These are phyloP conservation scores for Hesperia comma DNA, from an alignment of 2,888 invertebrate genomes.

Conservation along the genomic window DNA sequence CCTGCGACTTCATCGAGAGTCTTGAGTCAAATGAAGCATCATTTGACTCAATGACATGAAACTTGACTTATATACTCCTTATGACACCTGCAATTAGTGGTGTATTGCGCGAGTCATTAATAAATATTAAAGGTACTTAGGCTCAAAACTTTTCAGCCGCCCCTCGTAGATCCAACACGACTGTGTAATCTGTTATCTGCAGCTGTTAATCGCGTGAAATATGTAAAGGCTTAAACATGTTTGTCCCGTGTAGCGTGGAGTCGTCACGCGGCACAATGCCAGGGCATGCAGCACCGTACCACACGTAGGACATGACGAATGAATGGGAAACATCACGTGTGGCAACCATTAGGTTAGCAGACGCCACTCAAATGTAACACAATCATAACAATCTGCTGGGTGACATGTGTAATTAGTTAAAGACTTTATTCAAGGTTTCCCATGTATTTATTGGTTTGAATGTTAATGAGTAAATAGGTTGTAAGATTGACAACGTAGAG, in stretches of 20 bases:
- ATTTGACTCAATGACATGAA: no score
- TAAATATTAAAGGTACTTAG: no score
- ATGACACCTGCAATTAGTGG: no score
- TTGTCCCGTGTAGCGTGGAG: slow-evolving; percentile 51
- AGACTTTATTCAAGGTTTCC: slow-evolving; percentile 24
- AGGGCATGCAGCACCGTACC: slow-evolving; percentile 61
- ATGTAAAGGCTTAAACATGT: slow-evolving; percentile 34
- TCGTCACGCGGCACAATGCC: slow-evolving; percentile 78
- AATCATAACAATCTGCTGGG: slow-evolving; percentile 23
- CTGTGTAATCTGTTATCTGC: slow-evolving; percentile 13
- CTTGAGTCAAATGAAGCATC: no score
- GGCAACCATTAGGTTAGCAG: slow-evolving; percentile 41
- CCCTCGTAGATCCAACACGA: slow-evolving; percentile 22
- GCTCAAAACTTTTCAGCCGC: no score
- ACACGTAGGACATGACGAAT: slow-evolving; percentile 73
- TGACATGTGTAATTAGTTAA: slow-evolving; percentile 18
- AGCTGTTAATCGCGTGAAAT: slow-evolving; percentile 34
- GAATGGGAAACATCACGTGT: slow-evolving; percentile 74
- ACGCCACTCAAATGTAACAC: slow-evolving; percentile 36
- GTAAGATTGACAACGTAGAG: no score
- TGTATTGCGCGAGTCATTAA: no score
- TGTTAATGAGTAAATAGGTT: neutral
- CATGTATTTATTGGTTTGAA: slow-evolving; percentile 11
- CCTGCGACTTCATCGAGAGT: no score
- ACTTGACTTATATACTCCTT: no score